Evolutionary conservation across 1,140 invertebrate species (phyloP), one percentile per base, ranked within the genome.

Genomic region (Leptinotarsa defecta): DNA sequence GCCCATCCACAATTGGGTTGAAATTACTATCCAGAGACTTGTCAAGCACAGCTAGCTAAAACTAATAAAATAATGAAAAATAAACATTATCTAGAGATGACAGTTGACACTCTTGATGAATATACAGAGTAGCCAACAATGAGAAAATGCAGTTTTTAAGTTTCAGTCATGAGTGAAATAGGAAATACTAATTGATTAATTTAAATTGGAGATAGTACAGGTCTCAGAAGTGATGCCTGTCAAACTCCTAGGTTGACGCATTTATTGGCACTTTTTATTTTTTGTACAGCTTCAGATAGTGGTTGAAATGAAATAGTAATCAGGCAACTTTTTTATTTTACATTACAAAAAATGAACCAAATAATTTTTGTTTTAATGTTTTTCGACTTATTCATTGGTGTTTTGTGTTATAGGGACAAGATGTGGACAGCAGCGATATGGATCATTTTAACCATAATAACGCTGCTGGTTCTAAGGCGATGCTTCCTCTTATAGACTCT

Each of bases 381-480:
- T 43, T 43, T 43, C 2, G 34, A 11, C 8, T 43, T 43, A 11
- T 43, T 43, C 8, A 43, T 43, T 43, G 8, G 2, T 57, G 52
- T 57, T n/a, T 19, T 77, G 62, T 70, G 72, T 83, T 82, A 76
- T 68, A 85, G 84, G 70, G 83, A 85, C 78, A 80, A 78, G 77
- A 76, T 84, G 24, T 85, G 83, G 82, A 81, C 77, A 48, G 77
- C 80, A 62, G 76, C 82, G 15, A 83, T 84, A 48, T 83, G 81
- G 78, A 74, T 82, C n/a, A 79, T 85, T 20, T 68, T 85, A 71
- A 73, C 77, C 13, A 69, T 83, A 48, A 85, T 85, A 78, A 75
- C 74, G 20, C 68, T 84, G 15, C 68, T 85, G 3, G 64, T 85
- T 19, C 77, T 83, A 57, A 74, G 84, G 74, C 75, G 84, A 76